A percentile compares a stretch with the other conserved stretches of the same genome.
Conservation (phyloP, 2,888 invertebrate species). For the Sphaerophoria rueppellii region DNA sequence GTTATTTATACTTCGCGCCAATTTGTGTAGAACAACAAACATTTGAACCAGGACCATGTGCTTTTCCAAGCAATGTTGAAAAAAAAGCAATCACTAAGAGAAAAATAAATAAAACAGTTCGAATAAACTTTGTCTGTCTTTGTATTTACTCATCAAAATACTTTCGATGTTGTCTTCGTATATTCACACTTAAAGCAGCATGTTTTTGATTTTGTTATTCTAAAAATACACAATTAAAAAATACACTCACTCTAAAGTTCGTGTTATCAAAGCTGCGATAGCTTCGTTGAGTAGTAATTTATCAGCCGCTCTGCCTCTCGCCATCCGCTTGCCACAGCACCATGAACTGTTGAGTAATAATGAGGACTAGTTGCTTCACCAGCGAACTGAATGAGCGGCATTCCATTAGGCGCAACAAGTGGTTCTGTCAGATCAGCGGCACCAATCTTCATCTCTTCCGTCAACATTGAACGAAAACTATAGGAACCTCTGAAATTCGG, state of each 20-base stretch:
- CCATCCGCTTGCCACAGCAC: slow-evolving; percentile 89
- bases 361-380: slow-evolving; percentile 87
- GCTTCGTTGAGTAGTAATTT: slow-evolving; percentile 76
- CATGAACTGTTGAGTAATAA: slow-evolving; percentile 87
- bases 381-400: slow-evolving; percentile 85
- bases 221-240: not conserved
- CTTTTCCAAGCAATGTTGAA: no score
- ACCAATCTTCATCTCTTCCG: slow-evolving; percentile 84
- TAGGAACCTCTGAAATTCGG: slow-evolving; percentile 86
- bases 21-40: no score
- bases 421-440: slow-evolving; percentile 84
- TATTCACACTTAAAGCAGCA: no score
- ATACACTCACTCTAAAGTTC: not conserved
- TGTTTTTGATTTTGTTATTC: not conserved
- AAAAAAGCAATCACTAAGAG: no score
- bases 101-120: no score
- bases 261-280: slow-evolving; percentile 73
- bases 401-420: slow-evolving; percentile 77
- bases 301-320: slow-evolving; percentile 87
- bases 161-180: no score
- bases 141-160: no score
- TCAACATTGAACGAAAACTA: slow-evolving; percentile 84
- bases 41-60: no score
- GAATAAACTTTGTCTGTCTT: no score
- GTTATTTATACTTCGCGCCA: no score